Base-by-base conservation (phyloP, 92 coral and sea anemone genomes). In the Heliopora coerulea region DNA sequence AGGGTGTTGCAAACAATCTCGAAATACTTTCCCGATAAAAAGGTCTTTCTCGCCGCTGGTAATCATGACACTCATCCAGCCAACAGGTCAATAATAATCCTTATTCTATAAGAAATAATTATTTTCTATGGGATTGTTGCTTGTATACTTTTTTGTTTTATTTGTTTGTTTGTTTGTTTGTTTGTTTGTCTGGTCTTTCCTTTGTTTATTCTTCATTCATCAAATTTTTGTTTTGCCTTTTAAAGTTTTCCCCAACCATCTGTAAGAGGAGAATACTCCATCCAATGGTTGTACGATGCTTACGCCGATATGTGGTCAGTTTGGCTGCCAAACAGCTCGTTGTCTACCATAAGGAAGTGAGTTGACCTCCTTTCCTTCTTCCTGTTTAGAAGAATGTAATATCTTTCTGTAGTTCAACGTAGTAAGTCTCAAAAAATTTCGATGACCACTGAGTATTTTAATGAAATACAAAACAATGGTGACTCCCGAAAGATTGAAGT, bases 1-100 rank as follows among this genome's bases (percentile, higher is more conserved):
- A 62, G 70, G 54, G 96, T 91, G 11, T 81, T 80, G 49, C 74
- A 82, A 37, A 59, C 84, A 60, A 61, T 91, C 25, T 14, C 68
- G 21, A 73, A 87, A 13, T 91, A 89, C 62, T 65, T 91, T 48
- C 97, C 97, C 18, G 82, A 83, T 32, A 70, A 87, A 75, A 83
- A 72, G 60, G 78, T 91, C 14, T 91, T 79, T 42, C 90, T 96
- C 25, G 97, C 97, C 12, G 85, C 87, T 49, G 97, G 97, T 8
- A 91, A 91, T 63, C 97, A 91, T 39, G 97, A 91, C 64, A 77
- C 92, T 40, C 87, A 96, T 18, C 97, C 97, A 40, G 96, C 88
- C 1, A 89, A 91, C 73, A 91, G 96, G 97, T 91, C 34, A 4
- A 30, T 56, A 32, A 12, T 9, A 28, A 1, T 8, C 4, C 11